Conservation (phyloP, 2,888 invertebrate genomes). For the Ectobius pallidus region DNA sequence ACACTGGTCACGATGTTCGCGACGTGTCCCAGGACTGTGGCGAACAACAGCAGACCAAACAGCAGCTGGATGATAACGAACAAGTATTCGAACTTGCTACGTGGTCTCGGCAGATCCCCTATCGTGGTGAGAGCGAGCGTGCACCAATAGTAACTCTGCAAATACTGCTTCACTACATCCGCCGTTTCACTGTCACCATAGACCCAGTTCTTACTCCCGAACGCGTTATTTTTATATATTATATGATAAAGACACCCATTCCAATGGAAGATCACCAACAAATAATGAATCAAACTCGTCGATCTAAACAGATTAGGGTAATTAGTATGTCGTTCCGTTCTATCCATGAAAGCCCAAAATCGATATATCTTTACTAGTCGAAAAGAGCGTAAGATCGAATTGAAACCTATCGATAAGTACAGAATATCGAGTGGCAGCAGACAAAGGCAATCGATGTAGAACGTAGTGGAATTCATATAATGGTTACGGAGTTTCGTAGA, state of each 20-base stretch:
- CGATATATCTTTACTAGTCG: constrained; percentile 96
- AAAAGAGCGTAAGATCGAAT: constrained; percentile 94
- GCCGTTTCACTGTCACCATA: constrained; percentile 84
- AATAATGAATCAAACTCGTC: constrained; percentile 91
- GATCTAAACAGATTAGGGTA: constrained; percentile 97
- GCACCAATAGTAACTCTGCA: constrained; percentile 99
- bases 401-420: constrained; percentile 96
- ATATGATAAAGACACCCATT: constrained; percentile 98
- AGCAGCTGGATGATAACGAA: constrained; percentile 94
- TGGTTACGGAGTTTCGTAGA: constrained; percentile 90
- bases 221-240: constrained; percentile 93
- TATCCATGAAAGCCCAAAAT: constrained; percentile 98
- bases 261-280: constrained; percentile 99
- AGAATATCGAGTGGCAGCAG: constrained; percentile 96
- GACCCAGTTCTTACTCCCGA: constrained; percentile 93
- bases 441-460: constrained; percentile 98
- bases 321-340: constrained; percentile 97
- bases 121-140: constrained; percentile 95
- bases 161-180: constrained; percentile 92
- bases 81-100: constrained; percentile 92
- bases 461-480: constrained; percentile 97
- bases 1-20: constrained; percentile 98
- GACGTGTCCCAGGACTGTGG: constrained; percentile 95
- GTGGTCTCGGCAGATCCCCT: constrained; percentile 88
- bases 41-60: constrained; percentile 93